Conservation (phyloP, 2,888 invertebrate species). For the Sceliomorpha sp. region DNA sequence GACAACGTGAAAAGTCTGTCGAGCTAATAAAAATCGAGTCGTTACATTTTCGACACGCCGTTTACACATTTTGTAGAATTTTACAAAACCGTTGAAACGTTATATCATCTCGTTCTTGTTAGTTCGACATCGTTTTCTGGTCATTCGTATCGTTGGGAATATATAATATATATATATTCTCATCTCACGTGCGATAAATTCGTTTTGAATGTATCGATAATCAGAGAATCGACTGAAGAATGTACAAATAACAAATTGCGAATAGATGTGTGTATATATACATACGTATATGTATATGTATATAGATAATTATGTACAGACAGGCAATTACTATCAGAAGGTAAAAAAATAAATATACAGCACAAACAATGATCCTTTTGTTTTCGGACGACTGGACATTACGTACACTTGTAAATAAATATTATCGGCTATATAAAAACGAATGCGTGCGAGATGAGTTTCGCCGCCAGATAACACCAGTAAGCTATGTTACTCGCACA, state of each 20-base stretch:
- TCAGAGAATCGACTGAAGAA: no score
- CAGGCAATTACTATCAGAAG: conserved; percentile 29
- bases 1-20: conserved; percentile 19
- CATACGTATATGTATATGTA: conserved; percentile 15
- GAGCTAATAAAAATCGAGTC: conserved; percentile 39
- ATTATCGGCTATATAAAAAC: conserved; percentile 28
- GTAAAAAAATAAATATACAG: conserved; percentile 57
- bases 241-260: conserved; percentile 35
- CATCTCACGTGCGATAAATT: no score
- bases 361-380: conserved; percentile 31
- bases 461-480: conserved; percentile 64
- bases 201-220: no score
- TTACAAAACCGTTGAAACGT: conserved; percentile 18
- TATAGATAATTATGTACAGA: conserved; percentile 42
- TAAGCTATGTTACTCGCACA: conserved; percentile 63
- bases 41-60: conserved; percentile 21
- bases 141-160: conserved; percentile 21
- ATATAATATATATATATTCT: no score
- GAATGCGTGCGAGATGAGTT: conserved; percentile 7
- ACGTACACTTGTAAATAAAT: conserved; percentile 43
- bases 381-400: conserved; percentile 14
- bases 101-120: conserved; percentile 31
- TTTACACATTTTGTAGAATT: conserved; percentile 13
- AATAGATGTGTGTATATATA: conserved; percentile 20
- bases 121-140: conserved; percentile 28